These are phyloP conservation scores for Amblyornis subalaris DNA, from an alignment of 2,113 vertebrate genomes.

Conservation along the genomic window DNA sequence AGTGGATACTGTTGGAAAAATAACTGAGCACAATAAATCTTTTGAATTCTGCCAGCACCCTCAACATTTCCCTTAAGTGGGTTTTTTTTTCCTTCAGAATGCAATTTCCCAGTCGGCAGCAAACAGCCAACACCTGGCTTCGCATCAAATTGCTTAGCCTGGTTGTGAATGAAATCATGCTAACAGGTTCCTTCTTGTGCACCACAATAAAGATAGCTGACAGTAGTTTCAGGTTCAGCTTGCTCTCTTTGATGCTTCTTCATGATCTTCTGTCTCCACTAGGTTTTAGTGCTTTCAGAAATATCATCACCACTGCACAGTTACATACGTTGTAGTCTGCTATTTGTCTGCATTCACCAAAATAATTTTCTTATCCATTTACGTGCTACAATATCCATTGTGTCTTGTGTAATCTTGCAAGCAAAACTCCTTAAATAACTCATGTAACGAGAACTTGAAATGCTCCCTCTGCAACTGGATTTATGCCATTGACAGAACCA, in stretches of 20 bases:
- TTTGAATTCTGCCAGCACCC: neutral
- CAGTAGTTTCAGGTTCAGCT: neutral
- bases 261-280: neutral
- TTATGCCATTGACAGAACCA: neutral
- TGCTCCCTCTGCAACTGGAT: neutral
- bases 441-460: neutral
- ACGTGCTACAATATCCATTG: neutral
- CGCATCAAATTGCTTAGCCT: neutral
- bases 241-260: neutral
- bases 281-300: neutral
- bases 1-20: neutral
- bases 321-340: fast-evolving
- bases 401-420: neutral
- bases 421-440: neutral
- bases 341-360: neutral
- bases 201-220: neutral
- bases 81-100: neutral
- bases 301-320: neutral
- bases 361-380: neutral
- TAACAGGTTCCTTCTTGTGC: neutral
- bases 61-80: neutral
- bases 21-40: neutral
- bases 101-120: neutral
- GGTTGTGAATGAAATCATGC: neutral
- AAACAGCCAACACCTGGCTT: neutral